Evolutionary conservation across 1,140 invertebrate genomes (phyloP).

Genomic region (Rhopalosiphum maidis): DNA sequence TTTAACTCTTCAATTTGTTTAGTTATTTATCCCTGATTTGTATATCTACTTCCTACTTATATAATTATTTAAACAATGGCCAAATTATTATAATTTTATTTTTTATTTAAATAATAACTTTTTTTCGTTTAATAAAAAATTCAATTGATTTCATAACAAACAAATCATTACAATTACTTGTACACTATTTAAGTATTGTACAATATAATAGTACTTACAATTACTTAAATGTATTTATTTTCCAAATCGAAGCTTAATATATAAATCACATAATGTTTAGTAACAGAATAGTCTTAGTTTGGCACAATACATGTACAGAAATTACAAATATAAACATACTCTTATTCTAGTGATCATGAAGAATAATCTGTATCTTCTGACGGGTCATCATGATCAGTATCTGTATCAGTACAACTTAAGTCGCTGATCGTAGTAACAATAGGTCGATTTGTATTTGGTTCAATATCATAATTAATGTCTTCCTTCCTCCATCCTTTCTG

Average conservation of each 20-base stretch:
- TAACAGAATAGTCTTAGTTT: constrained; percentile 56
- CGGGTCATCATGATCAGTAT: constrained; percentile 55
- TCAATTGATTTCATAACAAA: neutral
- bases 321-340: neutral
- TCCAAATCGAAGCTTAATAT: constrained; percentile 40
- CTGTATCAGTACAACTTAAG: constrained; percentile 47
- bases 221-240: constrained; percentile 33
- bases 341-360: neutral
- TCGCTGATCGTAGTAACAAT: constrained; percentile 53
- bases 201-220: neutral
- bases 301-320: constrained; percentile 26
- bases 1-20: neutral
- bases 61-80: neutral
- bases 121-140: neutral
- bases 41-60: neutral
- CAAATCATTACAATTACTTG: constrained; percentile 10
- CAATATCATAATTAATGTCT: constrained; percentile 4
- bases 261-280: constrained; percentile 53
- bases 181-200: neutral
- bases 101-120: neutral
- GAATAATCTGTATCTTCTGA: constrained; percentile 56
- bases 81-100: neutral
- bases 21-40: neutral
- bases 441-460: constrained; percentile 46
- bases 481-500: constrained; percentile 64